Conservation (phyloP, 2,888 invertebrate genomes). For the Melipona beecheii region DNA sequence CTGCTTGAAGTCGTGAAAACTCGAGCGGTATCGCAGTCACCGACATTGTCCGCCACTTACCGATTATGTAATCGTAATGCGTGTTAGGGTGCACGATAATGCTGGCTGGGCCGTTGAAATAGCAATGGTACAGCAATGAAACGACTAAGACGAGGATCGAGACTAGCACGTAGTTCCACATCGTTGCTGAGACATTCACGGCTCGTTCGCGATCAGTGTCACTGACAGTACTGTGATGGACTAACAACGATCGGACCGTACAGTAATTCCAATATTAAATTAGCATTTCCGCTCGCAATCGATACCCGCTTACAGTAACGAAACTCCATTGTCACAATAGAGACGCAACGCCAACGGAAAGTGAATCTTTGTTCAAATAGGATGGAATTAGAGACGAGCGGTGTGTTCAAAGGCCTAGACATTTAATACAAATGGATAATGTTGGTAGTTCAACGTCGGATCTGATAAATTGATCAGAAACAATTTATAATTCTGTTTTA, state of each 20-base stretch:
- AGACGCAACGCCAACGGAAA: neutral
- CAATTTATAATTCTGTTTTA: too few relatives aligned
- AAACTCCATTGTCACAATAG: slow-evolving; percentile 29
- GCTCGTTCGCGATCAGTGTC: slow-evolving; percentile 35
- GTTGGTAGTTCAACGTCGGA: neutral
- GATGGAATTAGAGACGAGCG: neutral
- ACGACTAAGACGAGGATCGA: slow-evolving; percentile 71
- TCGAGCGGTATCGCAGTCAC: neutral
- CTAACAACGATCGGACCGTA: slow-evolving; percentile 28
- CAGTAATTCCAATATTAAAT: slow-evolving; percentile 80
- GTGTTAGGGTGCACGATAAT: slow-evolving; percentile 74
- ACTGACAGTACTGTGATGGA: slow-evolving; percentile 45
- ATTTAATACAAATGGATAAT: neutral
- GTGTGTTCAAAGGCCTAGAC: too few relatives aligned
- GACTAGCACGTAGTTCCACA: slow-evolving; percentile 79
- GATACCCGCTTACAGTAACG: slow-evolving; percentile 50
- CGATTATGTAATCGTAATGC: slow-evolving; percentile 80
- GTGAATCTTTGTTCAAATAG: neutral
- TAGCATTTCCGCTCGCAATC: slow-evolving; percentile 69
- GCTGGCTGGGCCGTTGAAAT: slow-evolving; percentile 74
- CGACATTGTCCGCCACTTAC: slow-evolving; percentile 68
- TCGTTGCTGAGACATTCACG: slow-evolving; percentile 39
- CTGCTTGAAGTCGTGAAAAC: neutral
- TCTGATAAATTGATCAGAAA: too few relatives aligned
- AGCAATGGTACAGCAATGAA: slow-evolving; percentile 77